phyloP scores from a whole-genome alignment of 2,797 vertebrate genomes.

The Danio aesculapii region DNA sequence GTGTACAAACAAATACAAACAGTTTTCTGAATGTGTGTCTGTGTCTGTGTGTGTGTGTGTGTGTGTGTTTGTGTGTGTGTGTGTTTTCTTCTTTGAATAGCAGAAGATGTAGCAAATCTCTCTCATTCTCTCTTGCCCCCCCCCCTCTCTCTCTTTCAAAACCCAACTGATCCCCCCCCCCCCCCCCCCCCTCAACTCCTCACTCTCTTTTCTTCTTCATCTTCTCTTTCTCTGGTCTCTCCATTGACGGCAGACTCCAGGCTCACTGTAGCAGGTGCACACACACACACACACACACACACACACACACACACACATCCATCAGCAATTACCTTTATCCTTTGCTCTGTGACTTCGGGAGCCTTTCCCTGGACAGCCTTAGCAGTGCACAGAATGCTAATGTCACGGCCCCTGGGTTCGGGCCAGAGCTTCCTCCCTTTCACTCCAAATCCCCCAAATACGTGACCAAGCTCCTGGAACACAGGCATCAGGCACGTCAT shows the following conservation, averaged over 20 bases:
- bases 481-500: not conserved
- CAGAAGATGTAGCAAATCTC: not conserved
- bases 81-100: not conserved
- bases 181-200: not conserved
- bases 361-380: slow-evolving; percentile 38
- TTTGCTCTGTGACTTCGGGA: slow-evolving; percentile 40
- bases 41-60: too few relatives aligned
- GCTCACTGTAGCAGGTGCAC: slow-evolving; percentile 73
- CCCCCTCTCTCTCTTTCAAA: not conserved
- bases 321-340: slow-evolving; percentile 78
- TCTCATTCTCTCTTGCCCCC: not conserved
- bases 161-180: not conserved
- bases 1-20: not conserved
- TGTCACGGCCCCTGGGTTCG: slow-evolving; percentile 34
- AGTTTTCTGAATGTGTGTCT: not conserved
- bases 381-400: slow-evolving; percentile 49
- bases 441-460: slow-evolving; percentile 42
- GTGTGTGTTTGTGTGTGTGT: too few relatives aligned
- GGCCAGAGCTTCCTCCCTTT: slow-evolving; percentile 34
- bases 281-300: slow-evolving; percentile 56
- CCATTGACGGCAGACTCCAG: slow-evolving; percentile 53
- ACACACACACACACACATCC: slow-evolving; percentile 63
- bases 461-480: slow-evolving; percentile 32
- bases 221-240: slow-evolving; percentile 25
- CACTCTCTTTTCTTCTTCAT: slow-evolving; percentile 5